These are phyloP conservation scores for Dicranocentrus wangi DNA, from an alignment of 2,888 invertebrate species.

Conservation along the genomic window DNA sequence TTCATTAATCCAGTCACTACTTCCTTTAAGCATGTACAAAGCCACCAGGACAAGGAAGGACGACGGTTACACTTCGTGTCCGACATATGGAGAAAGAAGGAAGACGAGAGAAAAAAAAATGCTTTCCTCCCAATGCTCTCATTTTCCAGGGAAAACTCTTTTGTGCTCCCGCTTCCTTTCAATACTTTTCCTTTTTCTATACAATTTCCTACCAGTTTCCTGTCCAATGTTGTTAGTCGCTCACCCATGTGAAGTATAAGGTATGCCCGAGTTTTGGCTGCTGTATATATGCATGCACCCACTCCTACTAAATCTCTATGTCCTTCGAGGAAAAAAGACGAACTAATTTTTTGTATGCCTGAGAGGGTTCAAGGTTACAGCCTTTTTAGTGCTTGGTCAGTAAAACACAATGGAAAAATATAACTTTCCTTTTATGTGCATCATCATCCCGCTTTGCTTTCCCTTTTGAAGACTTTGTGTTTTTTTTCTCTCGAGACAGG, in stretches of 20 bases:
- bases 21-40: conserved; percentile 26
- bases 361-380: conserved; percentile 34
- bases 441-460: not conserved
- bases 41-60: conserved; percentile 47
- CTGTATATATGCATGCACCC: not conserved
- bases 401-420: conserved; percentile 10
- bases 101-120: conserved; percentile 33
- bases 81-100: conserved; percentile 52
- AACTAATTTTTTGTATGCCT: not conserved
- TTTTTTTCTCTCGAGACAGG: not conserved
- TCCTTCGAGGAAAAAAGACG: not conserved
- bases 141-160: conserved; percentile 31
- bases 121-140: conserved; percentile 46
- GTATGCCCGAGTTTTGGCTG: not conserved
- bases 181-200: conserved; percentile 45
- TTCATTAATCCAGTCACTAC: conserved; percentile 46
- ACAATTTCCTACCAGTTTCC: conserved; percentile 59
- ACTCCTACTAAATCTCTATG: conserved; percentile 1
- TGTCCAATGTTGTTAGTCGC: conserved; percentile 31
- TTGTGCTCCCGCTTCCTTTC: conserved; percentile 24
- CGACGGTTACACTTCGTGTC: conserved; percentile 42
- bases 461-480: not conserved
- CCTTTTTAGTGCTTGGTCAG: not conserved
- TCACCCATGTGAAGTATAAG: conserved; percentile 4
- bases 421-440: conserved; percentile 9